Evolutionary conservation across 1,140 invertebrate genomes (phyloP).

Genomic region (Pseudobourletiella spinata): DNA sequence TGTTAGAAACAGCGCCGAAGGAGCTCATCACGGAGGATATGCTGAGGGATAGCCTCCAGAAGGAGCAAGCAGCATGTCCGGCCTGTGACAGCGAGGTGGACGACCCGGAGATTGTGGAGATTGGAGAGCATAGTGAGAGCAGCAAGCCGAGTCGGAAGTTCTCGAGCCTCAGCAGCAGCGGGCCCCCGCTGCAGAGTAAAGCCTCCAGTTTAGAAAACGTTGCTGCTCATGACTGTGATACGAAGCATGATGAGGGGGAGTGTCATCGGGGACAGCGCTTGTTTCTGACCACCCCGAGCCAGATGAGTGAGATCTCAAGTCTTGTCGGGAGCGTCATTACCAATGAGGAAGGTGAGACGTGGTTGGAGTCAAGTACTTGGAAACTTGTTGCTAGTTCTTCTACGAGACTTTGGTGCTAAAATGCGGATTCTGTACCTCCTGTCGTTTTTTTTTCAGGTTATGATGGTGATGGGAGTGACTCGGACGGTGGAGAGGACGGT

Average conservation of each 20-base stretch:
- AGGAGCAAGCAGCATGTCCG: not conserved
- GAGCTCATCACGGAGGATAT: not conserved
- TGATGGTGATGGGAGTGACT: constrained; percentile 55
- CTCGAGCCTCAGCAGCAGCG: not conserved
- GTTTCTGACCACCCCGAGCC: constrained; percentile 39
- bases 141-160: not conserved
- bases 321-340: constrained; percentile 43
- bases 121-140: not conserved
- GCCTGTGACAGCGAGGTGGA: constrained; percentile 6
- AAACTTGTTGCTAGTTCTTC: too few relatives aligned
- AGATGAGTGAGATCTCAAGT: constrained; percentile 45
- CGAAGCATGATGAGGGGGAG: constrained; percentile 24
- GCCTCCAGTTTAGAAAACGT: not conserved
- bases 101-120: constrained; percentile 20
- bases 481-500: constrained; percentile 53
- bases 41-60: not conserved
- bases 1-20: not conserved
- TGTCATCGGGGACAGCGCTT: not conserved
- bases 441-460: too few relatives aligned
- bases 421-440: too few relatives aligned
- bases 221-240: not conserved
- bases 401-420: too few relatives aligned
- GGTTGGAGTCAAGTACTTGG: not conserved
- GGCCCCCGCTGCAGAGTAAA: constrained; percentile 1
- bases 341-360: constrained; percentile 42